Base-by-base conservation (phyloP, 2,113 vertebrate genomes). In the Oncorhynchus nerka region DNA sequence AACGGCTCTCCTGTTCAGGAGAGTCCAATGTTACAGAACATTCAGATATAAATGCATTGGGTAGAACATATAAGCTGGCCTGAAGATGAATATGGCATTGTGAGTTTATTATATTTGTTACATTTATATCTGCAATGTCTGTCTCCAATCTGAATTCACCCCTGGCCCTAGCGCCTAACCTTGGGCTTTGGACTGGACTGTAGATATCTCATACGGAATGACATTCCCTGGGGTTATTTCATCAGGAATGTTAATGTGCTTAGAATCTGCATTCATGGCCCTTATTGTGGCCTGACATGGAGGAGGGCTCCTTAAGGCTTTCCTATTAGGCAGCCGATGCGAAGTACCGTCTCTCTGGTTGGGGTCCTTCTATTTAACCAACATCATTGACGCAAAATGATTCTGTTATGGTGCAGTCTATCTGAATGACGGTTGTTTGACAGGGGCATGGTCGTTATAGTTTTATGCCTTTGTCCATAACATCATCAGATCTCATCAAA, bases 231-330 rank as follows among this genome's bases (percentile, higher is more conserved):
- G 79, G 87, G 84, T 86, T 91, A 86, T 90, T 91, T 92, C 87
- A 84, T 88, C 83, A 82, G 86, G 92, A 91, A 91, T 89, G 85
- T 89, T 89, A 90, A 90, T 89, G 86, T 88, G 82, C 86, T 86
- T 83, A 78, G 86, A 86, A 77, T 28, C 16, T 55, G 51, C 51
- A 55, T 55, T 16, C 4, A 55, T 15, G 51, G 51, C 15, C 16
- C 51, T 55, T 55, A 55, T 16, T 76, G 81, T 51, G 62, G 82
- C 75, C 80, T 84, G 85, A 88, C 88, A 83, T 55, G 0, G 30
- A 11, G 49, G 48, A 15, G 30, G 26, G 57, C 72, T 86, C 86
- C 85, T 78, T 49, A 45, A 85, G 79, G 85, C 75, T 87, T 81
- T 86, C 79, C 80, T 87, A 90, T 90, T 87, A 85, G 81, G 71